A percentile compares a stretch with the other conserved stretches of the same genome.
These are phyloP conservation scores for Lophura nycthemera DNA, from an alignment of 2,113 vertebrate genomes.

Conservation along the genomic window DNA sequence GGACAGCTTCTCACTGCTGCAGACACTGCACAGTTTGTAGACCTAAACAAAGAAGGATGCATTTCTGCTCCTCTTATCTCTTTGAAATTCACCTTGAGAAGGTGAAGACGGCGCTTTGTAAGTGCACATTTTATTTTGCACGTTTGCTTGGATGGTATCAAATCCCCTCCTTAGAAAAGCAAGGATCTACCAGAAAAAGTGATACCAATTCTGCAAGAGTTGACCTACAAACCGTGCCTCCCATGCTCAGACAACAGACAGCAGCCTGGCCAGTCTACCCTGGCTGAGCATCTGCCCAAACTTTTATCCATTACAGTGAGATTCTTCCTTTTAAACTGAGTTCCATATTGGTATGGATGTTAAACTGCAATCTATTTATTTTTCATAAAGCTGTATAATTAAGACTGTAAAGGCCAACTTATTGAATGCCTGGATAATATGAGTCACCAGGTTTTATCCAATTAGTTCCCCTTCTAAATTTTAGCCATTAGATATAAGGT, in stretches of 20 bases:
- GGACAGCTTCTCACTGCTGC: background rate
- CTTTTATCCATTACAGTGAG: background rate
- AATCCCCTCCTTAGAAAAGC: background rate
- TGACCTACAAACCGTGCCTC: background rate
- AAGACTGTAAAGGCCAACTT: conserved; percentile 25
- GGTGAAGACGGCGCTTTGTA: background rate
- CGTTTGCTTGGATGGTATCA: background rate
- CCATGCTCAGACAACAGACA: background rate
- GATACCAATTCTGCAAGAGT: background rate
- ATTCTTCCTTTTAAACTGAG: background rate
- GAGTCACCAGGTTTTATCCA: conserved; percentile 12
- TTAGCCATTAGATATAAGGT: conserved; percentile 33
- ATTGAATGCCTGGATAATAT: background rate
- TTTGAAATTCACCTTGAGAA: background rate
- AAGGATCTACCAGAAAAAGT: background rate
- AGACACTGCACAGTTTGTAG: background rate
- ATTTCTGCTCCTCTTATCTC: background rate
- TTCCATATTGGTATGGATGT: background rate
- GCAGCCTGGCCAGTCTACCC: background rate
- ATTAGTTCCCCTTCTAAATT: conserved; percentile 32
- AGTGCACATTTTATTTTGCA: background rate
- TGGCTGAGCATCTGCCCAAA: background rate
- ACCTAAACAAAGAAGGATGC: background rate
- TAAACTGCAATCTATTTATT: conserved; percentile 3
- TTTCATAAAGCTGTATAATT: background rate